Evolutionary conservation across 1,140 invertebrate genomes (phyloP), one percentile per base, ranked within the genome.

Genomic region (Bombus vancouverensis): DNA sequence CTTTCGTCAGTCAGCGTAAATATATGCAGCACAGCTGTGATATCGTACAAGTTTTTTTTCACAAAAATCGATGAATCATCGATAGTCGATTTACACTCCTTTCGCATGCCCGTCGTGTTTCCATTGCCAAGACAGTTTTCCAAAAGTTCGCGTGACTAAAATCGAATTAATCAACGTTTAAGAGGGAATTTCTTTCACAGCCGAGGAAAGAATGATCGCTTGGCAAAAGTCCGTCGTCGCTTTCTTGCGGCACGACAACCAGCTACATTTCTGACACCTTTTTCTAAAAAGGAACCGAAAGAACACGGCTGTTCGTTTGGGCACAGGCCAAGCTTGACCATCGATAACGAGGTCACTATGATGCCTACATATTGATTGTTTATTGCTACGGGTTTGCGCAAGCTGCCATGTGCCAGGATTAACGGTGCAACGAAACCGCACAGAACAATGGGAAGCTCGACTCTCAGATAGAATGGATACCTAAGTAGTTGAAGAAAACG

Each of bases 321-420:
- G 37, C 74, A 12, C 34, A 32, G 32, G 89, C 88, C 85, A 90
- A 87, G 77, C 78, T 68, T 82, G 84, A 87, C 85, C 57, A 39
- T 78, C 78, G 88, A 87, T 85, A 90, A 90, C 70, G 85, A 85
- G 85, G 81, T 84, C 77, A 59, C 81, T 87, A 72, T 79, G 77
- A 77, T 81, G 74, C 62, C 73, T 77, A 81, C 77, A 76, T 89
- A 90, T 90, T 70, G 88, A 87, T 87, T 89, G 78, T 89, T 87
- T 89, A 90, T 84, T 25, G 65, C 28, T 74, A 75, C 66, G 39
- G 74, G 83, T 87, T 87, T 89, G 44, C 75, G 87, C 71, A 65
- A 66, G 18, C 53, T 81, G n/a, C 68, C 74, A 39, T 81, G 53
- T 89, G 87, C 82, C 80, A 79, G 74, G 65, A 71, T 86, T 86